Percentiles rank a stretch among this genome's conserved stretches.
Conservation (phyloP, 92 coral and sea anemone genomes). For the Palythoa caribaeorum region DNA sequence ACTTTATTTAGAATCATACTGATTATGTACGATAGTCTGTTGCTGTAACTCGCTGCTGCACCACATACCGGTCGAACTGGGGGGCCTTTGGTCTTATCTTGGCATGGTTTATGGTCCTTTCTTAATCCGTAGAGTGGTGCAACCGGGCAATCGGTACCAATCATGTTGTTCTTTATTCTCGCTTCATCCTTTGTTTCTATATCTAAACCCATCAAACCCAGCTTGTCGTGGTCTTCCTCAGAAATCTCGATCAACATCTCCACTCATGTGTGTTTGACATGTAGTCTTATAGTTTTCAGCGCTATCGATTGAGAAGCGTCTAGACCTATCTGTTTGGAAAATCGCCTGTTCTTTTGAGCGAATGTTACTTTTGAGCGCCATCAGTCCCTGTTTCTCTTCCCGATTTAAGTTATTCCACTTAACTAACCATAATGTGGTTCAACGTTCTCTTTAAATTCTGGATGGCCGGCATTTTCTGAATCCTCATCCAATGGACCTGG, state of each 20-base stretch:
- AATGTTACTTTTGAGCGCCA: slow-evolving; percentile 21
- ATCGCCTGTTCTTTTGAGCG: slow-evolving; percentile 11
- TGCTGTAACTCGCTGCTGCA: not conserved
- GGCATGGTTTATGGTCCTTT: slow-evolving; percentile 37
- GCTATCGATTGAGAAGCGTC: slow-evolving; percentile 57
- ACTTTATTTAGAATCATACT: not conserved
- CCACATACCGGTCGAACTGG: not conserved
- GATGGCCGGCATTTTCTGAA: not conserved
- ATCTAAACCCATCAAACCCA: slow-evolving; percentile 33
- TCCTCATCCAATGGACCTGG: slow-evolving; percentile 25
- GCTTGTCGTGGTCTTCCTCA: slow-evolving; percentile 37
- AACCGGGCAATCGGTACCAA: slow-evolving; percentile 1
- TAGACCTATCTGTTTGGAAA: slow-evolving; percentile 56
- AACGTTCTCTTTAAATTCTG: slow-evolving; percentile 15
- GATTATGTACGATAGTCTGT: not conserved
- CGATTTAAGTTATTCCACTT: not conserved
- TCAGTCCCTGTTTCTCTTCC: slow-evolving; percentile 43
- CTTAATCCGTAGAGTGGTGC: slow-evolving; percentile 37
- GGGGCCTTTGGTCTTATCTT: not conserved
- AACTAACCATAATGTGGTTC: not conserved
- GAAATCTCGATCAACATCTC: not conserved
- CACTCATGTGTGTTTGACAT: slow-evolving; percentile 34
- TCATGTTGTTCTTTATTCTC: slow-evolving; percentile 35
- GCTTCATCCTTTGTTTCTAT: not conserved
- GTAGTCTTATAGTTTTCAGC: slow-evolving; percentile 47